Evolutionary conservation across 1,140 invertebrate species (phyloP).

Genomic region (Copidosoma floridanum): DNA sequence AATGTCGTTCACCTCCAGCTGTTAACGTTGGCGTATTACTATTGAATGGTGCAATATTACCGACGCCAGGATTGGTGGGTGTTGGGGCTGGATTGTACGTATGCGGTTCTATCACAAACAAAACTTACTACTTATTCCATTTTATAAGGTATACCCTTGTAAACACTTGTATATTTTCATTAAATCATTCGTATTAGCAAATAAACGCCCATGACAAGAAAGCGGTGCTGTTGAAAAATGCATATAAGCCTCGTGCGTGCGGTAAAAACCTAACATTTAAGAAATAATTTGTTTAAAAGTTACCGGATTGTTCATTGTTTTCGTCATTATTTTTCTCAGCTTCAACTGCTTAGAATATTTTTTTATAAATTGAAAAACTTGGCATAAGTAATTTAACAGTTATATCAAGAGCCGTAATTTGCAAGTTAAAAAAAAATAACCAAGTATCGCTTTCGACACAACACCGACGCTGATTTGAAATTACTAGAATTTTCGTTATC

Average conservation of each 20-base stretch:
- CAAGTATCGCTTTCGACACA: too few relatives aligned
- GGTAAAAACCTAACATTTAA: too few relatives aligned
- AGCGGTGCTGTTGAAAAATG: too few relatives aligned
- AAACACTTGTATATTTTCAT: too few relatives aligned
- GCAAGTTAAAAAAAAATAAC: neutral
- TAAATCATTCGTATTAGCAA: too few relatives aligned
- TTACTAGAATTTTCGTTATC: constrained; percentile 10
- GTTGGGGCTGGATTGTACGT: constrained; percentile 44
- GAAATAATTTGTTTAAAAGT: neutral
- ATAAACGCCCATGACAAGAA: too few relatives aligned
- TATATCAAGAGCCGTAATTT: too few relatives aligned
- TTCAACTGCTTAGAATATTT: neutral
- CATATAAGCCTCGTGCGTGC: too few relatives aligned
- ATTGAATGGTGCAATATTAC: constrained; percentile 21
- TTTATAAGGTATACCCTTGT: too few relatives aligned
- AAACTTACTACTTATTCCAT: neutral
- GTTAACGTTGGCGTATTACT: constrained; percentile 19
- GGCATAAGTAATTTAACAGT: too few relatives aligned
- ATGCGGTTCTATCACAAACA: constrained; percentile 36
- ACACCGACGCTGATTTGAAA: neutral
- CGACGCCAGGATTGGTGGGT: constrained; percentile 35
- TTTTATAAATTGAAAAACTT: neutral
- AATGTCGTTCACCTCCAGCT: constrained; percentile 27
- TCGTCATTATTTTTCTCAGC: neutral
- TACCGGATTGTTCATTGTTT: constrained; percentile 3